Evolutionary conservation across 2,888 invertebrate species (phyloP).

Genomic region (Synergus gifuensis): DNA sequence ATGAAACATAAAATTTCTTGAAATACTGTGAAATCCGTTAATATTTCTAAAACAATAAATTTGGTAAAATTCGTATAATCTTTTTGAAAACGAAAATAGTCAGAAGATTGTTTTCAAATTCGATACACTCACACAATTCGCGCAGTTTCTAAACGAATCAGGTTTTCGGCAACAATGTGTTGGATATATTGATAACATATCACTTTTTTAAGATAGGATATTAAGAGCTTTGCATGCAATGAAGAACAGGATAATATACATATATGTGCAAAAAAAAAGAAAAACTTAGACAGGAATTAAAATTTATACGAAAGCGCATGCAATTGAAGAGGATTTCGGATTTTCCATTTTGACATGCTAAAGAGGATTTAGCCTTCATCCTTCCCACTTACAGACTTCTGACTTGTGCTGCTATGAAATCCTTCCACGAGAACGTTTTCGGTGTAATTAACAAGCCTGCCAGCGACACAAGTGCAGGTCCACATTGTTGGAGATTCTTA

Average conservation of each 20-base stretch:
- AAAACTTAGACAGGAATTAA: background rate
- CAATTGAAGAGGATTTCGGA: slow-evolving; percentile 2
- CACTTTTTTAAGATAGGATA: no score
- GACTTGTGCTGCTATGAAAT: background rate
- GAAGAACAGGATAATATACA: background rate
- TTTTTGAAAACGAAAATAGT: no score
- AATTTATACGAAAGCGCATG: background rate
- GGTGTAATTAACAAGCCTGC: background rate
- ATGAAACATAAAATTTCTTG: no score
- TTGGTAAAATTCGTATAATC: no score
- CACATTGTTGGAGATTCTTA: background rate
- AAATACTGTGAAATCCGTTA: no score
- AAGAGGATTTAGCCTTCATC: background rate
- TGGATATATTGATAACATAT: no score
- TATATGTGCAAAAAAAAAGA: background rate
- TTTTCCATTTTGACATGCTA: background rate
- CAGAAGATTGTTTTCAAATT: no score
- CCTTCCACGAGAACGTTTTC: background rate
- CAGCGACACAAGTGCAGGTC: background rate
- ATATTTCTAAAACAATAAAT: no score
- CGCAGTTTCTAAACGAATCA: no score
- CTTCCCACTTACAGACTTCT: background rate
- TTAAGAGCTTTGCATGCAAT: background rate
- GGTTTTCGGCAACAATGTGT: no score
- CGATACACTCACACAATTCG: no score